Conservation (phyloP, 2,797 vertebrate genomes). For the Sorex maritimensis region DNA sequence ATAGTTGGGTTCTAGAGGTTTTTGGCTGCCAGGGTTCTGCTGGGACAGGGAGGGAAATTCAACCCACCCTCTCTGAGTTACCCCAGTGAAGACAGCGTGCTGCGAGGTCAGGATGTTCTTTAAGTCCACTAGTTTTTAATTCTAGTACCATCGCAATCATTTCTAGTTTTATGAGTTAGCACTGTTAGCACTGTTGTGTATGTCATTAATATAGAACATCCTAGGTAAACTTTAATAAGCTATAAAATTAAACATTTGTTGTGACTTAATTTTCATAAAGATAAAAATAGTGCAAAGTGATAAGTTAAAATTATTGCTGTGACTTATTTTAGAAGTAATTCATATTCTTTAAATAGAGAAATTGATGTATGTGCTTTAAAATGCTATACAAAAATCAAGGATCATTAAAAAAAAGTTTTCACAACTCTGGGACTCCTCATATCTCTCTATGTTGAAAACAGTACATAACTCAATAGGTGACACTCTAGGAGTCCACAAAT, state of each 20-base stretch:
- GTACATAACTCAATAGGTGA: background rate
- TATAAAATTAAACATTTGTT: background rate
- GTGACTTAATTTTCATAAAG: background rate
- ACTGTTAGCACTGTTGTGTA: background rate
- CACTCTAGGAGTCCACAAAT: background rate
- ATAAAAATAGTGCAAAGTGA: background rate
- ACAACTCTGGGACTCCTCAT: background rate
- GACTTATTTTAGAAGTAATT: background rate
- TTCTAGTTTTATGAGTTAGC: background rate
- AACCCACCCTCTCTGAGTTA: no score
- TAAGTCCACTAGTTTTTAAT: background rate
- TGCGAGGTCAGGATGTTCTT: no score
- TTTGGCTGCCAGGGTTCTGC: no score
- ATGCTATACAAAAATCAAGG: background rate
- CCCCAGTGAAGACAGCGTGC: no score
- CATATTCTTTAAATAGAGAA: background rate
- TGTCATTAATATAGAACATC: background rate
- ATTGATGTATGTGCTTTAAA: background rate
- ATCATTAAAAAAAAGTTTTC: background rate
- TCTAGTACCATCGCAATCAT: background rate
- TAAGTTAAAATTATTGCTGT: background rate
- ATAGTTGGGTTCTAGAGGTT: no score
- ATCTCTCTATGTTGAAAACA: background rate
- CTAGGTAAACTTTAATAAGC: constrained; percentile 15
- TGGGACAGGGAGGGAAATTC: no score